Percentiles rank a stretch among this genome's conserved stretches.
Evolutionary conservation across 1,140 invertebrate genomes (phyloP).

Genomic region (Sesamia nonagrioides): DNA sequence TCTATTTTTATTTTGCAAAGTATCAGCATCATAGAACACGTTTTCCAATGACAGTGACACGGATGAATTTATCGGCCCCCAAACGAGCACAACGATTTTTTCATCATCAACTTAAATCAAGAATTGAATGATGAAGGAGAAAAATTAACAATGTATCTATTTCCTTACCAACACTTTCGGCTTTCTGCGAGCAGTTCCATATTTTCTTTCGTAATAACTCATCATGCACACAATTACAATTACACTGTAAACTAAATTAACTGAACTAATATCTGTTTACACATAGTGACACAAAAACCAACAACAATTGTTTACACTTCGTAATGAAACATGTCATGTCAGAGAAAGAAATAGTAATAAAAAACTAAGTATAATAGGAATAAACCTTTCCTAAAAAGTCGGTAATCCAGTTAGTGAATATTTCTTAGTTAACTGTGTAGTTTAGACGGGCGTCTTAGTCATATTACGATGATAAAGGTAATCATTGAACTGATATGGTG

Average conservation of each 20-base stretch:
- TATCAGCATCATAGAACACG: too few species aligned
- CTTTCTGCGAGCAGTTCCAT: conserved; percentile 56
- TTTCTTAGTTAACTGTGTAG: neutral
- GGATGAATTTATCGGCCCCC: too few species aligned
- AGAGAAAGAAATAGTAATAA: too few species aligned
- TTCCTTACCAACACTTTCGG: conserved; percentile 55
- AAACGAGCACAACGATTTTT: too few species aligned
- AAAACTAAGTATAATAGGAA: too few species aligned
- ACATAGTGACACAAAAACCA: neutral
- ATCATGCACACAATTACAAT: conserved; percentile 38
- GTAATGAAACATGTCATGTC: too few species aligned
- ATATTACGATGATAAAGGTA: neutral
- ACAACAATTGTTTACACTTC: neutral
- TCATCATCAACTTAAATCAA: too few species aligned
- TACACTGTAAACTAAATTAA: neutral
- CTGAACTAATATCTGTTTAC: neutral
- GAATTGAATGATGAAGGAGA: too few species aligned
- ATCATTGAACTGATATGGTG: neutral
- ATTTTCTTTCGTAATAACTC: conserved; percentile 63
- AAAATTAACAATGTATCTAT: neutral
- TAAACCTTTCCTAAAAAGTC: too few species aligned
- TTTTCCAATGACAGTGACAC: too few species aligned
- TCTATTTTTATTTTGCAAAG: too few species aligned
- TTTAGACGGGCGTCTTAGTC: neutral
- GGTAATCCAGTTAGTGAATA: neutral